Percentiles rank a stretch among this genome's conserved stretches.
These are phyloP conservation scores for Megaleporinus macrocephalus DNA, from an alignment of 2,113 vertebrate genomes.

Conservation along the genomic window DNA sequence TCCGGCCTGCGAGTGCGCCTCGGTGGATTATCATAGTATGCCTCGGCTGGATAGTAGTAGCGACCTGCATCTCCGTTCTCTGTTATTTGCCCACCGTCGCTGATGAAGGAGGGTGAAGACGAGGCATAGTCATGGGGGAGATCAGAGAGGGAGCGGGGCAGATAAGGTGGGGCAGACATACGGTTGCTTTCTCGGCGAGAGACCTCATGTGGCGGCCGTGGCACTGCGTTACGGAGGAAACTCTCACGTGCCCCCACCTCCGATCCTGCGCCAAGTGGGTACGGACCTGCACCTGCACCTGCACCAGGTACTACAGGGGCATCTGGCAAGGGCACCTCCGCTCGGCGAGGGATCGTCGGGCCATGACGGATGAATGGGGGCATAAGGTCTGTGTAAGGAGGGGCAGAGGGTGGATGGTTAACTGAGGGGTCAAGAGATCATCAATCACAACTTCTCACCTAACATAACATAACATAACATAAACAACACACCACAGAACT, in stretches of 20 bases:
- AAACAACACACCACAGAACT: too few species aligned
- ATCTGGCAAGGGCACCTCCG: slow-evolving; percentile 83
- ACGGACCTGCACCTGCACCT: slow-evolving; percentile 54
- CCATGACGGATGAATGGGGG: slow-evolving; percentile 98
- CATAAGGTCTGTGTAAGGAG: slow-evolving; percentile 87
- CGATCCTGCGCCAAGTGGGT: slow-evolving; percentile 68
- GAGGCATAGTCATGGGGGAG: slow-evolving; percentile 88
- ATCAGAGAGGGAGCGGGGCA: slow-evolving; percentile 85
- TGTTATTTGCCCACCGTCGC: slow-evolving; percentile 78
- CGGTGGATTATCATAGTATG: slow-evolving; percentile 83
- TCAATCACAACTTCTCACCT: too few species aligned
- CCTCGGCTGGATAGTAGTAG: slow-evolving; percentile 84
- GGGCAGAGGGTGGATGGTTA: neutral
- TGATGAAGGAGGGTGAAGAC: slow-evolving; percentile 88
- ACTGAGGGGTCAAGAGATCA: neutral
- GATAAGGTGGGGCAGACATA: slow-evolving; percentile 90
- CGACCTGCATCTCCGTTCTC: slow-evolving; percentile 90
- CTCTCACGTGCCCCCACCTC: slow-evolving; percentile 86
- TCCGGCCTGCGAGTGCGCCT: slow-evolving; percentile 74
- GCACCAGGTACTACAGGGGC: slow-evolving; percentile 63
- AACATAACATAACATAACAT: too few species aligned
- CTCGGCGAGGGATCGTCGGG: slow-evolving; percentile 92
- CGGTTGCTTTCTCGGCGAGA: slow-evolving; percentile 91
- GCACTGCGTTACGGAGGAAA: slow-evolving; percentile 84
- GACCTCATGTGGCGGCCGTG: slow-evolving; percentile 86